Base-by-base conservation (phyloP, 2,113 vertebrate genomes). In the Megaleporinus macrocephalus region DNA sequence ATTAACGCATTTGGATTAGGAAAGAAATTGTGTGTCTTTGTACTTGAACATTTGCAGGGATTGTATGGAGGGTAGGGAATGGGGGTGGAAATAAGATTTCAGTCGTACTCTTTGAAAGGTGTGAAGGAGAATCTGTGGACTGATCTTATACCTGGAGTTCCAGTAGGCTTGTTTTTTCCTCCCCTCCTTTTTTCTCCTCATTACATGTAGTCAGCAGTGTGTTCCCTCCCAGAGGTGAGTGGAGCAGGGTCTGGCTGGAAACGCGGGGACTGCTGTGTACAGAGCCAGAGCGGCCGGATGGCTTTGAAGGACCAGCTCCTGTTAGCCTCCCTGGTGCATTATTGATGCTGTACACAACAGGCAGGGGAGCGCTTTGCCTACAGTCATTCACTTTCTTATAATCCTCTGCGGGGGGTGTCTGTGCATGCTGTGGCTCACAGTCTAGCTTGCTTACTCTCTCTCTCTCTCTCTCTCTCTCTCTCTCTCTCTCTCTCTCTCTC, bases 291-390 rank as follows among this genome's bases (percentile, higher is more conserved):
- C 53, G 66, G 49, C 47, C n/a, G 22, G 66, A 66, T 73, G 24
- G 65, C 81, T 87, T 49, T 82, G 84, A 84, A 83, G 77, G 71
- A 79, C 61, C 74, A 20, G 30, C 47, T 69, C 33, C 33, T 82
- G 76, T 72, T 73, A 62, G 71, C 81, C 70, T 84, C 82, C 79
- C 79, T 68, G 26, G 78, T 82, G 82, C 79, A 88, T 86, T 86
- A 86, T 86, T 88, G 82, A 87, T 84, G 76, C 83, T 83, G 51
- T 79, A 85, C 85, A 78, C 78, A 82, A 84, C 73, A 15, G 74
- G 70, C 33, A 76, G 79, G 61, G 72, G 22, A 73, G 66, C 29
- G 36, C 41, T 79, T 70, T 84, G 84, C 82, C 78, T 62, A 63
- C 69, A 68, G 79, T 78, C 47, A 59, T 73, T 76, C 63, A 33